Base-by-base conservation (phyloP, 1,140 invertebrate genomes). In the Planococcus citri region DNA sequence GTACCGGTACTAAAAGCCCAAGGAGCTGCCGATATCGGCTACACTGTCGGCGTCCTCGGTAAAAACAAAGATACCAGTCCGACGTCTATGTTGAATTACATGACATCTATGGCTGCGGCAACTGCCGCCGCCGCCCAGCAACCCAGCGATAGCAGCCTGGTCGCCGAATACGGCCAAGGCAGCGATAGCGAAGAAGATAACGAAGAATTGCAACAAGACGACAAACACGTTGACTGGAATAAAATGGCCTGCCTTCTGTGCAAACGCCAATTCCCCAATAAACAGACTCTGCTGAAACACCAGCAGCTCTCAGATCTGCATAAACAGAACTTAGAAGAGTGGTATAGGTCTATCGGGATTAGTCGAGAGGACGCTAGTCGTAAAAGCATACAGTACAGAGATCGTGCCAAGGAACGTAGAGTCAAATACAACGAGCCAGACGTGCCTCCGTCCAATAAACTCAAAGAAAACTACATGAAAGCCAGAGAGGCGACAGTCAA, bases 241-340 rank as follows among this genome's bases (percentile, higher is more conserved):
- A 97, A 96, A 78, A 77, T 97, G 17, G 93, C 94, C 0, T 99
- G 97, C 79, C 80, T 98, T 4, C 80, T 99, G 0, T 99, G 97
- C 78, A 98, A 98, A 79, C 81, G 97, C 70, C 91, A 94, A 76
- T 97, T 99, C 76, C 88, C 90, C 25, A 94, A 88, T 51, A 85
- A 86, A 71, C 95, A 98, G 72, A 88, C 89, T 0, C 81, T 99
- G 6, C 81, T 86, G 1, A 95, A 95, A 76, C 97, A 99, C 79
- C 87, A 91, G 70, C 89, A 95, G 72, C 81, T 97, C 71, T 98
- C 96, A 1, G 91, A 96, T 72, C 82, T 99, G 37, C 97, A 99
- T 76, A 97, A 96, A 77, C 89, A 94, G 76, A 98, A 97, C 80
- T 77, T 97, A 25, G 87, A 88, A 73, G 84, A 83, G 69, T 85